Conservation (phyloP, 2,888 invertebrate genomes). For the Polymixis flavicincta region DNA sequence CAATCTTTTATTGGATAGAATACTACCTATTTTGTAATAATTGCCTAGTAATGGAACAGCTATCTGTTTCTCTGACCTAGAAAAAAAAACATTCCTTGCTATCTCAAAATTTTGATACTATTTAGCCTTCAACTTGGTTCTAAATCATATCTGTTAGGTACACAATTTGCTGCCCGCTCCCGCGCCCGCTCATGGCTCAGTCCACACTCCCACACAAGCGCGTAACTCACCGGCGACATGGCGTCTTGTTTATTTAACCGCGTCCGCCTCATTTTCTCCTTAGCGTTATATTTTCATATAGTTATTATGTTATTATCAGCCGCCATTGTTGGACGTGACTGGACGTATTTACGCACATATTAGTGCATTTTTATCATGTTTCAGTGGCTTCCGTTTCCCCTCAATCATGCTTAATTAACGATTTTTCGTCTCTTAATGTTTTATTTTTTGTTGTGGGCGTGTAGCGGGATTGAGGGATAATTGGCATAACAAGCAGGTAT, state of each 20-base stretch:
- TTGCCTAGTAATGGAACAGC: background rate
- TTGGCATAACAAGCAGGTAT: conserved; percentile 15
- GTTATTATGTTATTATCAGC: conserved; percentile 68
- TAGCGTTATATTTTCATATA: conserved; percentile 81
- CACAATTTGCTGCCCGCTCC: background rate
- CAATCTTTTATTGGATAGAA: background rate
- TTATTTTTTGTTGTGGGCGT: conserved; percentile 39
- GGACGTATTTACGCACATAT: conserved; percentile 68
- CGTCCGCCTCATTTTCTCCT: conserved; percentile 77
- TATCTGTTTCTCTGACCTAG: too few relatives aligned
- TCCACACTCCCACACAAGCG: conserved; percentile 43
- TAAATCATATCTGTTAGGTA: background rate
- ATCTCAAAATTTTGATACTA: background rate
- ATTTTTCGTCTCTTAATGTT: conserved; percentile 32
- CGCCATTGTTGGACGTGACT: conserved; percentile 77
- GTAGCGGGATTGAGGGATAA: conserved; percentile 20
- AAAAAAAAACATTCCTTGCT: too few relatives aligned
- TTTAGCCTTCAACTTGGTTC: background rate
- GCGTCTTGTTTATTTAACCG: conserved; percentile 80
- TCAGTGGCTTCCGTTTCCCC: conserved; percentile 72
- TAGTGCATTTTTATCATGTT: conserved; percentile 65
- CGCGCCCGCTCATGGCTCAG: conserved; percentile 22
- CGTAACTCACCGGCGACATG: conserved; percentile 75
- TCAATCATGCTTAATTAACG: conserved; percentile 59
- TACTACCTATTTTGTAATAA: background rate